Base-by-base conservation (phyloP, 2,113 vertebrate genomes). In the Cromileptes altivelis region DNA sequence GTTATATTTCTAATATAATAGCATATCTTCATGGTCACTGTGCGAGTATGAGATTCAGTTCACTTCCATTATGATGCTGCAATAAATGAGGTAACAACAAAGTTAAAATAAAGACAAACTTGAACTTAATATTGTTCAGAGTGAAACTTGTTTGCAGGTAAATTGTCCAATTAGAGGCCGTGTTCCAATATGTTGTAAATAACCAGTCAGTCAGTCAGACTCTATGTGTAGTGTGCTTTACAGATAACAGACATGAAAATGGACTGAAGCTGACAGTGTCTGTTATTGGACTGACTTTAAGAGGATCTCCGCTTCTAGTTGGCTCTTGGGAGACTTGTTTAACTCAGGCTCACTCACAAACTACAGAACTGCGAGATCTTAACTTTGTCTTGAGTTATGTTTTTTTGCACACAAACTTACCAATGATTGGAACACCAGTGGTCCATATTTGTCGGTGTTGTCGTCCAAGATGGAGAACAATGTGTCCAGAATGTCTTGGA, bases 391-490 rank as follows among this genome's bases (percentile, higher is more conserved):
- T 53, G 18, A 53, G 1, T 7, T 8, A 5, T 25, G 55, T 14
- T 45, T 45, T 61, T 13, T 21, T 27, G 3, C 42, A 30, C n/a
- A 57, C 18, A 84, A 12, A 78, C 89, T 96, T 91, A 99, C 98
- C 97, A 99, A 81, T n/a, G 98, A 99, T 91, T 99, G 98, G 91
- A 99, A 99, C 84, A 99, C 98, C 91, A 99, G 88, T 0, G 98
- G 96, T n/a, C 98, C 98, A 3, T 98, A 99, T 90, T 99, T 99
- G 80, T 99, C 97, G 0, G 98, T 99, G 92, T 99, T 99, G 92
- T 99, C 98, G 89, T 99, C 98, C 92, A 99, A 89, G 94, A 99
- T 98, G 68, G 98, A 97, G 88, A 99, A 99, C n/a, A 99, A 88
- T 0, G 98, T 99, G 93, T 99, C 98, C 23, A 99, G 93, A 71